Evolutionary conservation across 2,797 vertebrate genomes (phyloP).

Genomic region (Coendou prehensilis): DNA sequence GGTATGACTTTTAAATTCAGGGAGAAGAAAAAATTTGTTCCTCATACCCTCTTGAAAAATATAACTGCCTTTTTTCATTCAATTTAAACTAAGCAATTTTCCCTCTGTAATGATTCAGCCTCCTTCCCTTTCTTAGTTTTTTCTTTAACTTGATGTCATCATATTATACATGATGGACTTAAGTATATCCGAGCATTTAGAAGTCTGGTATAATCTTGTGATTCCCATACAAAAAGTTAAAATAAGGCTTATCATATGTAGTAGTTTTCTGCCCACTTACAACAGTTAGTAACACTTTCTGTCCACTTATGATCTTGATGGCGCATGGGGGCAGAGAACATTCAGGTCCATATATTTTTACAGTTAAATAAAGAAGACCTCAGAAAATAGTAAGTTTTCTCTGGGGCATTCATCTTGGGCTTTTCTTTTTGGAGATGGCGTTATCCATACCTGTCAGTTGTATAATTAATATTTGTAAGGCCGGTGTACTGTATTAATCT

Average conservation of each 20-base stretch:
- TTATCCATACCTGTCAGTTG: background rate
- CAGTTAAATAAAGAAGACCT: background rate
- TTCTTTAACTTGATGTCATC: background rate
- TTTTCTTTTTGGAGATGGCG: background rate
- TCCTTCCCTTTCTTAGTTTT: background rate
- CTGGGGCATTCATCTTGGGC: background rate
- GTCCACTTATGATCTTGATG: background rate
- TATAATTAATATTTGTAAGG: background rate
- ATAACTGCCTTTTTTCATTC: conserved; percentile 68
- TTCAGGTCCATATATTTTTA: background rate
- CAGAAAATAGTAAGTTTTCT: background rate
- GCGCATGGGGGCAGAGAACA: background rate
- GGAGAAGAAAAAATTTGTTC: conserved; percentile 3
- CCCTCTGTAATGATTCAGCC: background rate
- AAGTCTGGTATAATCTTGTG: conserved; percentile 11
- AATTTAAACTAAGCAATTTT: conserved; percentile 68
- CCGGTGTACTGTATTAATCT: background rate
- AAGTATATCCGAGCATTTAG: background rate
- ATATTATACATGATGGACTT: background rate
- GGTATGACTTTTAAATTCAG: conserved; percentile 68
- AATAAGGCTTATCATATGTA: background rate
- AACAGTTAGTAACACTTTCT: background rate
- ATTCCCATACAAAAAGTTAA: background rate
- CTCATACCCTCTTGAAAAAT: conserved; percentile 35
- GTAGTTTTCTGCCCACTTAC: background rate